These are phyloP conservation scores for Asobara japonica DNA, from an alignment of 1,140 invertebrate species.

Conservation along the genomic window DNA sequence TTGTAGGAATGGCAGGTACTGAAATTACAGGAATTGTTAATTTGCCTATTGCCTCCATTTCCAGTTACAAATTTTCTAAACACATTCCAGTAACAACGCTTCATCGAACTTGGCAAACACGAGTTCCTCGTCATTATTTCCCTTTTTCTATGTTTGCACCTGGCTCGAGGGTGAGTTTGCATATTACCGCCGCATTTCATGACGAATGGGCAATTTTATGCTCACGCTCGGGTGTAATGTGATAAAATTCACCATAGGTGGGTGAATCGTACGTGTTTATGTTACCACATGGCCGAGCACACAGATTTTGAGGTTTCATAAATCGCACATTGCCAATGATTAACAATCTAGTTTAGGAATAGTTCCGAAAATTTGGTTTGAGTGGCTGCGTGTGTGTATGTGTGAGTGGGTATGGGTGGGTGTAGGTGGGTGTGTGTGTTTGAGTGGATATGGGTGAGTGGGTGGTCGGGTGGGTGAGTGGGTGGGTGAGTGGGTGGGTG, in stretches of 20 bases:
- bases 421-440: too few species aligned
- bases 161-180: background rate
- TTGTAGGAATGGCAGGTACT: too few species aligned
- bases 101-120: background rate
- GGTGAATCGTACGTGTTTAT: background rate
- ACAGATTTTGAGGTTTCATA: background rate
- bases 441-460: too few species aligned
- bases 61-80: background rate
- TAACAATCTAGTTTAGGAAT: too few species aligned
- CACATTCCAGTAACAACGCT: background rate
- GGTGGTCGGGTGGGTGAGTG: too few species aligned
- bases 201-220: slow-evolving; percentile 2
- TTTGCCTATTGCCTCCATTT: too few species aligned
- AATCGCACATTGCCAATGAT: too few species aligned
- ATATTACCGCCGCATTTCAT: background rate
- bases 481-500: too few species aligned
- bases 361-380: too few species aligned
- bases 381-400: too few species aligned
- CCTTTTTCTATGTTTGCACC: background rate
- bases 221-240: background rate
- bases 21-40: too few species aligned
- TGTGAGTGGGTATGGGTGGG: too few species aligned
- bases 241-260: background rate
- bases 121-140: background rate
- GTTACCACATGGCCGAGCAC: background rate